Evolutionary conservation across 2,888 invertebrate genomes (phyloP), one percentile per base, ranked within the genome.

Genomic region (Ichneumoninae sp.): DNA sequence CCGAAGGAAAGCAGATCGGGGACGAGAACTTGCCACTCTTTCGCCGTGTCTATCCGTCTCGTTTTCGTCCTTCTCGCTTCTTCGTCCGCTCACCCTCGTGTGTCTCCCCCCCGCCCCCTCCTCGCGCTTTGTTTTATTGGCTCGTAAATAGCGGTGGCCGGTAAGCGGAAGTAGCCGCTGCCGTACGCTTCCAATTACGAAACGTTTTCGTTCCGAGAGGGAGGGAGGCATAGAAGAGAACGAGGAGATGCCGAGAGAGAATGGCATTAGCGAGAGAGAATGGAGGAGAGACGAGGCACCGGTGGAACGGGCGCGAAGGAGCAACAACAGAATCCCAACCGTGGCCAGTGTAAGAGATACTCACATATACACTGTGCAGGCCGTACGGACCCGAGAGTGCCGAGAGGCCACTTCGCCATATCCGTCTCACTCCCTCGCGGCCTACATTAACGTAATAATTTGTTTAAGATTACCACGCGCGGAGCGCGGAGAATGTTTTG

Each of bases 121-220:
- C 50, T 71, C 68, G 70, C 78, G 89, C 88, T 90, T 90, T 89
- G 90, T 90, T 92, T 91, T 92, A 92, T 92, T 91, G 89, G 90
- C 91, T 91, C 90, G 91, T 91, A 92, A 92, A 92, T 90, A 90
- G 88, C 87, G 87, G 83, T 86, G 86, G 90, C 86, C 89, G 89
- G 89, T 86, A 88, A 89, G 88, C 90, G 92, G 91, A 91, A 91
- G 90, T 90, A 89, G 87, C 86, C 87, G 83, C 84, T 80, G 89
- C 87, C 87, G 88, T 85, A 87, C 83, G 83, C 88, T 88, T 90
- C 90, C 89, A 90, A 90, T 90, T 90, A 90, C 87, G 86, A 86
- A 87, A 85, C 86, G 86, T 85, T 89, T 87, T 88, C 89, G 85
- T 86, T 85, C 80, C 80, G 70, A 72, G 77, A 69, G 57, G 68